phyloP scores from a whole-genome alignment of 2,113 vertebrate genomes.

The Campylomormyrus tamandua region DNA sequence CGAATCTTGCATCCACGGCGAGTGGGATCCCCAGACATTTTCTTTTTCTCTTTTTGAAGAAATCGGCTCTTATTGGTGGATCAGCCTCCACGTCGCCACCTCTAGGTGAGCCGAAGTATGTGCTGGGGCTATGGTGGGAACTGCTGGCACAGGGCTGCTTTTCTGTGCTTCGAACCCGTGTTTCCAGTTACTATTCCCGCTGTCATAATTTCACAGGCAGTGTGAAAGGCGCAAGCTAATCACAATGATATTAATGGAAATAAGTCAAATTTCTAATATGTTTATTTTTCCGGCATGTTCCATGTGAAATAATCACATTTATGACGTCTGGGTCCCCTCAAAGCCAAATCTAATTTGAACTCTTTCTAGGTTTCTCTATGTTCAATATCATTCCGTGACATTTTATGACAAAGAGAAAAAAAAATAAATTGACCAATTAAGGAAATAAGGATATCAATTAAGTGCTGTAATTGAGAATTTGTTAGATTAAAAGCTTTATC shows the following conservation, averaged over 20 bases:
- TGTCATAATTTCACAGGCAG: conserved; percentile 37
- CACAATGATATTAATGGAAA: conserved; percentile 5
- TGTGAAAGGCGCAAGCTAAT: conserved; percentile 25
- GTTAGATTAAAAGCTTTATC: conserved; percentile 58
- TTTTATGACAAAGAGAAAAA: not conserved
- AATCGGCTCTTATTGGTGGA: not conserved
- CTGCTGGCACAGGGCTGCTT: not conserved
- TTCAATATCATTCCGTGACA: conserved; percentile 29
- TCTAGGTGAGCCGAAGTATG: not conserved
- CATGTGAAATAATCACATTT: not conserved
- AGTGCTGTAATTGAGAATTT: conserved; percentile 59
- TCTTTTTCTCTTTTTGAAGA: not conserved
- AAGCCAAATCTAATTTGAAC: conserved; percentile 6
- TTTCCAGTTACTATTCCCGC: conserved; percentile 34
- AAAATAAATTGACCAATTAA: conserved; percentile 53
- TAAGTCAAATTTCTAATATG: conserved; percentile 12
- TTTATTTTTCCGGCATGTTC: not conserved
- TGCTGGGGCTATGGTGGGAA: not conserved
- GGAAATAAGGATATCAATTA: conserved; percentile 69
- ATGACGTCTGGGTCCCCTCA: not conserved
- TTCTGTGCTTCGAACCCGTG: not conserved
- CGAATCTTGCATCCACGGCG: conserved; percentile 31
- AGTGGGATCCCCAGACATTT: not conserved
- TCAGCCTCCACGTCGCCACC: not conserved
- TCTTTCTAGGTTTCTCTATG: not conserved